Conservation (phyloP, 2,888 invertebrate species). For the Stenichneumon culpator region DNA sequence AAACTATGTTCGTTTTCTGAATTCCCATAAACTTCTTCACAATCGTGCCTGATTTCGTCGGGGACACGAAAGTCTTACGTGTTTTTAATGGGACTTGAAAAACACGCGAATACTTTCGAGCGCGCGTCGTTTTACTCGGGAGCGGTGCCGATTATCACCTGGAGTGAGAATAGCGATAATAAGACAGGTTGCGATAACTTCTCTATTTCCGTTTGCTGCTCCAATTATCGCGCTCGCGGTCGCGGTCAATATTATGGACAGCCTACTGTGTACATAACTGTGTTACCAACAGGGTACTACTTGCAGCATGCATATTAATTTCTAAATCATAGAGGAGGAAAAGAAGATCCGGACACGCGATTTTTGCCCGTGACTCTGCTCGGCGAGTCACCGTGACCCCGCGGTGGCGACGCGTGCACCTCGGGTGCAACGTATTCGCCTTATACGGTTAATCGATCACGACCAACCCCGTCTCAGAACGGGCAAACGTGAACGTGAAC, state of each 20-base stretch:
- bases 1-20: too few species aligned
- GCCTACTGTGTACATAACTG: background rate
- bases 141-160: background rate
- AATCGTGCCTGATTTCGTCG: background rate
- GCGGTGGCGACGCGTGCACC: conserved; percentile 36
- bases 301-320: background rate
- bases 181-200: background rate
- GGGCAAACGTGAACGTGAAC: conserved; percentile 35
- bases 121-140: background rate
- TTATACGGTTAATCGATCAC: conserved; percentile 63
- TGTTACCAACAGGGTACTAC: background rate
- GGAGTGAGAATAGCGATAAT: background rate
- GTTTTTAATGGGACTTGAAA: background rate
- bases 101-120: background rate
- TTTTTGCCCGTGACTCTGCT: conserved; percentile 66
- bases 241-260: conserved; percentile 5
- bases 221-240: background rate
- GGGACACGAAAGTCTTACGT: background rate
- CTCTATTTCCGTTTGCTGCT: background rate
- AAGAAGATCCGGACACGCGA: conserved; percentile 52
- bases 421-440: conserved; percentile 60
- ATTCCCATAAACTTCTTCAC: too few species aligned
- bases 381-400: conserved; percentile 65
- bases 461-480: background rate
- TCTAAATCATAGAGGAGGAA: background rate